These are phyloP conservation scores for Drosophila gaucha DNA, from an alignment of 2,888 invertebrate genomes.

Conservation along the genomic window DNA sequence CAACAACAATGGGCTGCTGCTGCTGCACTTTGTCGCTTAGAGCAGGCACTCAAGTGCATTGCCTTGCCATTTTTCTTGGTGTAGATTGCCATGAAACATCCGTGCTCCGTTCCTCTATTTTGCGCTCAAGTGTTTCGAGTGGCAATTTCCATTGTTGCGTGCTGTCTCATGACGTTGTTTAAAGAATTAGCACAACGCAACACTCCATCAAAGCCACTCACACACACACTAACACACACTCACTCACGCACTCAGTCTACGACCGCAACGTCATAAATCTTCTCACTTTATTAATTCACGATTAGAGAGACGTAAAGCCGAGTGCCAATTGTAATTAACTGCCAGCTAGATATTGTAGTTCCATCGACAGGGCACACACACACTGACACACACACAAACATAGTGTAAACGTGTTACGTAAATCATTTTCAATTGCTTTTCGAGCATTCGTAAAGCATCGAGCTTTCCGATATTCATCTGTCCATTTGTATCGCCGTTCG, in stretches of 20 bases:
- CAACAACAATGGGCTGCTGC: conserved; percentile 61
- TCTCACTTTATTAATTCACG: conserved; percentile 72
- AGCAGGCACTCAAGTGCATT: conserved; percentile 64
- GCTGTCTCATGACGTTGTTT: conserved; percentile 46
- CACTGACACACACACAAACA: background rate
- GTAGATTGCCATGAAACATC: conserved; percentile 39
- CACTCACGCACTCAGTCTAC: conserved; percentile 6
- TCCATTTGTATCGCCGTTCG: conserved; percentile 31
- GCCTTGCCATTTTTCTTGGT: conserved; percentile 44
- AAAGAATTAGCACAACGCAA: conserved; percentile 47
- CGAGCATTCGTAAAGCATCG: conserved; percentile 61
- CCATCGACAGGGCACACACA: conserved; percentile 31
- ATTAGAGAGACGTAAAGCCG: conserved; percentile 57
- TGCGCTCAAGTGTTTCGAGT: conserved; percentile 47
- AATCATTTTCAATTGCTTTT: conserved; percentile 77
- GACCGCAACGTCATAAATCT: conserved; percentile 61
- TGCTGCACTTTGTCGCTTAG: conserved; percentile 63
- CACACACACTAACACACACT: conserved; percentile 11
- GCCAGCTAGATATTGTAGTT: conserved; percentile 56
- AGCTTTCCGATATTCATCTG: conserved; percentile 25
- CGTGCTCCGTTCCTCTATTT: conserved; percentile 2
- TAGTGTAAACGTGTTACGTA: conserved; percentile 44
- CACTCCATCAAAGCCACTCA: conserved; percentile 45
- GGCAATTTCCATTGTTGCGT: conserved; percentile 62
- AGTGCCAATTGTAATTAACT: conserved; percentile 72